phyloP scores from a whole-genome alignment of 2,888 invertebrate genomes.

The Marasmarcha lunaedactyla region DNA sequence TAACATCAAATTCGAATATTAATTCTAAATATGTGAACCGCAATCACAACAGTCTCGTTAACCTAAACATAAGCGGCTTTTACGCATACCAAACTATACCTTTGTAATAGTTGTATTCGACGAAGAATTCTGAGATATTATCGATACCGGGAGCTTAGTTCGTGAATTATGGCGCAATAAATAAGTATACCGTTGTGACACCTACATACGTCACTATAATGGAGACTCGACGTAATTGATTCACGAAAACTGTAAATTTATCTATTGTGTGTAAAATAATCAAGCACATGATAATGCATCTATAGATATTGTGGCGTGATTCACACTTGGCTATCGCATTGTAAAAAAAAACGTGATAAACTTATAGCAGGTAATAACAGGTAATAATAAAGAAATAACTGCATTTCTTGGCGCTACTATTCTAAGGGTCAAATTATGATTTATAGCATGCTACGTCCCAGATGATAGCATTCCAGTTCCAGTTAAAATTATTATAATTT shows the following conservation, averaged over 20 bases:
- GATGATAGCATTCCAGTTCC: neutral
- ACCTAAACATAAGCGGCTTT: slow-evolving; percentile 48
- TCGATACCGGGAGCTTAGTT: slow-evolving; percentile 55
- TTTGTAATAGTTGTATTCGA: slow-evolving; percentile 2
- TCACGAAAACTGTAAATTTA: slow-evolving; percentile 22
- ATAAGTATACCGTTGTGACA: slow-evolving; percentile 58
- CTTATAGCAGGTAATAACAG: too few relatives aligned
- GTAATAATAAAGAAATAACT: too few relatives aligned
- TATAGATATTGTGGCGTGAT: too few relatives aligned
- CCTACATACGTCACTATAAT: slow-evolving; percentile 50
- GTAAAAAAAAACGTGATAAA: too few relatives aligned
- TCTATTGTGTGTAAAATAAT: slow-evolving; percentile 14
- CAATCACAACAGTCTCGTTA: slow-evolving; percentile 47
- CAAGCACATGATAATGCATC: too few relatives aligned
- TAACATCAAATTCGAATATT: slow-evolving; percentile 34
- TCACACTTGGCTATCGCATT: too few relatives aligned
- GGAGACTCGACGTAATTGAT: slow-evolving; percentile 25
- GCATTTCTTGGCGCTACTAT: too few relatives aligned
- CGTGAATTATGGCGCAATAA: slow-evolving; percentile 63
- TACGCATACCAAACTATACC: slow-evolving; percentile 28
- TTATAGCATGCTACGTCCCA: too few relatives aligned
- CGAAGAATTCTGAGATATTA: slow-evolving; percentile 55
- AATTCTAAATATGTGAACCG: slow-evolving; percentile 43
- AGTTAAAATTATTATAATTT: neutral
- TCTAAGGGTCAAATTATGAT: too few relatives aligned